phyloP scores from a whole-genome alignment of 2,888 invertebrate species.

The Thumatha senex region DNA sequence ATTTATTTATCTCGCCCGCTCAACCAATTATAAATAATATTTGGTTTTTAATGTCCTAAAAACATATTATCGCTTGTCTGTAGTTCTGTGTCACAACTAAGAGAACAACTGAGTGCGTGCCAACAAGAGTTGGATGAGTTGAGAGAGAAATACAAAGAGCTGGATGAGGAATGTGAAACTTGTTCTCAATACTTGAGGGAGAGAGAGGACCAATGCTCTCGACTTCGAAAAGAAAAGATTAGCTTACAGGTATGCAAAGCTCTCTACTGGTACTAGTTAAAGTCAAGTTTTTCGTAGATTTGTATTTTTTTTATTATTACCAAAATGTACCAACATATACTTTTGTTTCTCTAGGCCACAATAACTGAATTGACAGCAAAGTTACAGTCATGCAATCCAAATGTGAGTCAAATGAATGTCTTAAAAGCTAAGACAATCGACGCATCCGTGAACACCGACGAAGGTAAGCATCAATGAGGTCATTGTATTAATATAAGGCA shows the following conservation, averaged over 20 bases:
- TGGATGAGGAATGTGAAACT: conserved; percentile 76
- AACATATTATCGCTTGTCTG: conserved; percentile 16
- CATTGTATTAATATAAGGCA: not conserved
- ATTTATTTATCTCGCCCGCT: no score
- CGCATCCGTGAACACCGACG: conserved; percentile 68
- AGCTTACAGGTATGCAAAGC: conserved; percentile 63
- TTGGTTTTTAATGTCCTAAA: not conserved
- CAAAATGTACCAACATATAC: no score
- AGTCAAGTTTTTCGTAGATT: no score
- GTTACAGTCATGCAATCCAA: conserved; percentile 35
- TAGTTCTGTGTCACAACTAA: conserved; percentile 63
- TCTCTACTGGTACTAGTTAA: no score
- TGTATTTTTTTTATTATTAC: no score
- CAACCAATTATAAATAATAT: no score
- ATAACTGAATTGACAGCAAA: conserved; percentile 53
- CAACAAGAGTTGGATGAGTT: conserved; percentile 68
- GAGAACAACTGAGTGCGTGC: conserved; percentile 54
- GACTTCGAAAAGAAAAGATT: conserved; percentile 56
- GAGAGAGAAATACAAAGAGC: conserved; percentile 63
- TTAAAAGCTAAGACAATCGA: conserved; percentile 42
- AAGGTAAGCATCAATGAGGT: conserved; percentile 49
- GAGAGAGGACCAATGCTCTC: conserved; percentile 59
- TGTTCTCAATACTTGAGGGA: conserved; percentile 67
- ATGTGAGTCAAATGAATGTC: conserved; percentile 28
- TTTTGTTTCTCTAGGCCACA: conserved; percentile 18